Evolutionary conservation across 2,888 invertebrate species (phyloP), one percentile per base, ranked within the genome.

Genomic region (Nephrocerus scutellatus): DNA sequence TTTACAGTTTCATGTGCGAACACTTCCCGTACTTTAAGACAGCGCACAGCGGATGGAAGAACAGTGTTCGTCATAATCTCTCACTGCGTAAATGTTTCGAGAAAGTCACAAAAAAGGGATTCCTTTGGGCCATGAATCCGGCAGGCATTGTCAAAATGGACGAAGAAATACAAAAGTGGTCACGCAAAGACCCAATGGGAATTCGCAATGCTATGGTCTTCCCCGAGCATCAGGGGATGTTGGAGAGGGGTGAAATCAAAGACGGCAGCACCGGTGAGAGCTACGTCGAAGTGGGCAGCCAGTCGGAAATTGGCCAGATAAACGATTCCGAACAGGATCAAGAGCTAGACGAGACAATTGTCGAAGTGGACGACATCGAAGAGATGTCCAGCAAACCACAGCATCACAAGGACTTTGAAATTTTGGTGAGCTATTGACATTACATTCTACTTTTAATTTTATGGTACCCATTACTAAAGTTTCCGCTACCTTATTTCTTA

Each of bases 21-120:
- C 93, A 97, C 67, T 97, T 97, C 64, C 97, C 97, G 1, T 97
- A 95, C 68, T 97, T 97, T 68, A 93, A 93, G 72, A 95, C 92
- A 2, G 97, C 97, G 8, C 96, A 95, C 15, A 90, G 86, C 62
- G 96, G 96, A 12, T 97, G 97, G 97, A 97, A 97, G 71, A 97
- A 97, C 66, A 96, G 96, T 4, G 96, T 97, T 2, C 76, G 97
- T 51, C 97, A 97, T 66, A 97, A 97, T 72, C 74, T 97, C 52
- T 95, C 93, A 51, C 70, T 97, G 54, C 97, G 96, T 72, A 96
- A 97, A 71, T 96, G 96, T 71, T 97, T 97, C 68, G 93, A 93
- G 61, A 97, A 97, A 69, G 93, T 96, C 47, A 95, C 96, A 61
- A 90, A 93, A 50, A 86, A 85, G 68, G 86, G 77, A 13, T 96